phyloP scores from a whole-genome alignment of 2,797 vertebrate species.

The Neosalanx taihuensis region DNA sequence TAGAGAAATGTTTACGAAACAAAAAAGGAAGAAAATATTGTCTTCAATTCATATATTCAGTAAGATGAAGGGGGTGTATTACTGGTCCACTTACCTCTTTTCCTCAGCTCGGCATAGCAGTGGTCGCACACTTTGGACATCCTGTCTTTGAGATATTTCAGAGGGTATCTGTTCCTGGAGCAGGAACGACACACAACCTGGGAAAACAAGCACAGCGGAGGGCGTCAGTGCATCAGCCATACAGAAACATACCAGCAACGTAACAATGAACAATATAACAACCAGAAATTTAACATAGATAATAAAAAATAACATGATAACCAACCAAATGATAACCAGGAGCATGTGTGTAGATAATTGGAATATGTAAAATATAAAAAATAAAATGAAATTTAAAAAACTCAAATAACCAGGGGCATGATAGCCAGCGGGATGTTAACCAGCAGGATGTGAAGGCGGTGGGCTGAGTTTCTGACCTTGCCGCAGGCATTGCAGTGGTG shows the following conservation, averaged over 20 bases:
- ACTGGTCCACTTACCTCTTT: slow-evolving; percentile 72
- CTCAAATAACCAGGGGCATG: too few species aligned
- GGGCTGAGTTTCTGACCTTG: slow-evolving; percentile 75
- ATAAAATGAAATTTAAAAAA: too few species aligned
- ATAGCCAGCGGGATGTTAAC: too few species aligned
- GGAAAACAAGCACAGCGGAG: too few species aligned
- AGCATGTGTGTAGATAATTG: too few species aligned
- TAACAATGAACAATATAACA: neutral
- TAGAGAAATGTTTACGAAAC: neutral
- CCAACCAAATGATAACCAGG: too few species aligned
- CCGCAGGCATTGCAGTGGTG: slow-evolving; percentile 96
- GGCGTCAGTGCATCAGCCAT: too few species aligned
- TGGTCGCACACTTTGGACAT: slow-evolving; percentile 93
- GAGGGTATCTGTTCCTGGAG: slow-evolving; percentile 92
- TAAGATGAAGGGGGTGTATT: neutral
- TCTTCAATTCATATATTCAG: neutral
- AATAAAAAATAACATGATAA: too few species aligned
- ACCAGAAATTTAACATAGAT: neutral
- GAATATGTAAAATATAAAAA: too few species aligned
- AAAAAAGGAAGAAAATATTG: neutral
- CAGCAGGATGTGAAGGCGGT: neutral
- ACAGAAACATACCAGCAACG: too few species aligned
- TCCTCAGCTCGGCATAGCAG: slow-evolving; percentile 89
- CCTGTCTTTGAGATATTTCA: slow-evolving; percentile 96
- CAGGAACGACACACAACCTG: slow-evolving; percentile 96